Evolutionary conservation across 1,140 invertebrate genomes (phyloP), one percentile per base, ranked within the genome.

Genomic region (Reticulitermes speratus): DNA sequence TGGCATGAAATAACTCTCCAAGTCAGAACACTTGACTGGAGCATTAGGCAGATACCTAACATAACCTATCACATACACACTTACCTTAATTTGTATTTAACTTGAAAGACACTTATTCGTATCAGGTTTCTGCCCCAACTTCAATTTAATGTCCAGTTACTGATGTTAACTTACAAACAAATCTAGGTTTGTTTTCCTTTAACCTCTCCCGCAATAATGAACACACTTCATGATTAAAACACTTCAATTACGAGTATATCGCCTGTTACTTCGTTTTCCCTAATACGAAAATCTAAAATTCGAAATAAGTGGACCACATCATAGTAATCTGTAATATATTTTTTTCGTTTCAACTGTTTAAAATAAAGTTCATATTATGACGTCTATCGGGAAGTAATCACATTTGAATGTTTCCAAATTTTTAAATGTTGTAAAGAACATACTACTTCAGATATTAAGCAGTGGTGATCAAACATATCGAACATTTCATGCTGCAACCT

Each of bases 371-470:
- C n/a, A n/a, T 75, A 75, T 75, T 75, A 75, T 75, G 65, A 75
- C 65, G n/a, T 75, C 65, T 75, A 75, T 75, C n/a, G 65, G 65
- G 65, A 75, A 75, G 65, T 75, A 30, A 75, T 75, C 3, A 75
- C 65, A 30, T 75, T 30, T 25, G 11, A 75, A n/a, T 30, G 25
- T 75, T 75, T 75, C n/a, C 65, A 21, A 2, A 12, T 30, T 21
- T 65, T 75, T 30, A 7, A 75, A 75, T 75, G 65, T 30, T 75
- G 59, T 75, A 75, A 11, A 7, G 25, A 75, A 75, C n/a, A 55
- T 75, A 30, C n/a, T 75, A 25, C 65, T 30, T 75, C 65, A 75
- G n/a, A 69, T 12, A 9, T 2, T 19, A 25, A 69, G 25, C 65
- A 30, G n/a, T 75, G n/a, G n/a, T n/a, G 59, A 25, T 75, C 9